Evolutionary conservation across 1,140 invertebrate genomes (phyloP), one percentile per base, ranked within the genome.

Genomic region (Oedothorax gibbosus): DNA sequence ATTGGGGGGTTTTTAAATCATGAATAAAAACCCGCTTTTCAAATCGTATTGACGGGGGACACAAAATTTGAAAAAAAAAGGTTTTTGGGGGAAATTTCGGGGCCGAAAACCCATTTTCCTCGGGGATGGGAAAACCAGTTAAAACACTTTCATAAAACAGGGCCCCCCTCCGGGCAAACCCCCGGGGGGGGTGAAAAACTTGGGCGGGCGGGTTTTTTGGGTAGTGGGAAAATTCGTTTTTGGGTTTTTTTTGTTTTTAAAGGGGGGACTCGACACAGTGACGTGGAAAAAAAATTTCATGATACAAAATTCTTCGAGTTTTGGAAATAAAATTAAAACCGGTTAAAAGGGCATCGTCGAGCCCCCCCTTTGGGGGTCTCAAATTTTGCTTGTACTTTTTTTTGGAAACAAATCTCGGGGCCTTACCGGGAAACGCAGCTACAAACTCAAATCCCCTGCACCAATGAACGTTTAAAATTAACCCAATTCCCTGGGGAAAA

Each of bases 301-400:
- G 11, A 0, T 6, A 18, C 0, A 72, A 53, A 72, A 72, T 54
- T 72, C 50, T 2, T 14, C 50, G 0, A 5, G 15, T 15, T 5
- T 72, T 5, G 50, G n/a, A n/a, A 72, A 54, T 72, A n/a, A 18
- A 72, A 72, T 54, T 51, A 2, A 3, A 14, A 18, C 4, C 10
- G 51, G 3, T 20, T 72, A 20, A 10, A 72, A n/a, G n/a, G n/a
- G 54, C 69, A 72, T 72, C 7, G 14, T n/a, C 18, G 7, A 53
- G 20, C 69, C 0, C 12, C 0, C 9, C 50, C 2, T 72, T n/a
- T n/a, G n/a, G 69, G 10, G 69, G 69, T 14, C 6, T 72, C 0
- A n/a, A n/a, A n/a, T 56, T 53, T 54, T 72, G 69, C 11, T 11
- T 72, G 5, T 72, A 72, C 15, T 72, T 54, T 54, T 18, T 54